These are phyloP conservation scores for Sarcophaga rosellei DNA, from an alignment of 2,888 invertebrate species.

Conservation along the genomic window DNA sequence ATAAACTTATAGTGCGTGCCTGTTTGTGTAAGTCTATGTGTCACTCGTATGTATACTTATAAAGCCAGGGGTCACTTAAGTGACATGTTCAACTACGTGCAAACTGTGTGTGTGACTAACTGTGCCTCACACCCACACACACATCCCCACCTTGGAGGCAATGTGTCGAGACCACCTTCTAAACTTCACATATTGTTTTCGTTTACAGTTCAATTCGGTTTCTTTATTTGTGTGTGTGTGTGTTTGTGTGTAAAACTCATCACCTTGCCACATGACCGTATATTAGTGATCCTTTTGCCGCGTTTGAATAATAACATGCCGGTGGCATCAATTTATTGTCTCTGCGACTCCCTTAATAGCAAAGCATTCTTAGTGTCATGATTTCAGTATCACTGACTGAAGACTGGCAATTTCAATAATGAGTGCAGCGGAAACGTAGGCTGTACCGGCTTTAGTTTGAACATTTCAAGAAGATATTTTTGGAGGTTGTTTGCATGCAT, in stretches of 20 bases:
- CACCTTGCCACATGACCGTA: slow-evolving; percentile 38
- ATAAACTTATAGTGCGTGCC: too few species aligned
- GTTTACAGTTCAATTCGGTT: not conserved
- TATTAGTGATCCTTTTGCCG: not conserved
- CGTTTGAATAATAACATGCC: not conserved
- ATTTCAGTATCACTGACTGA: not conserved
- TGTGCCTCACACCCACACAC: not conserved
- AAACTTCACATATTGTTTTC: not conserved
- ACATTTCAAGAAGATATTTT: not conserved
- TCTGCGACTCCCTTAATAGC: not conserved
- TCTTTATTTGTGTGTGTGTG: not conserved
- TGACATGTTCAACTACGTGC: slow-evolving; percentile 57
- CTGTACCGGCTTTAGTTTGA: not conserved
- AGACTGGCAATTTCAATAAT: not conserved
- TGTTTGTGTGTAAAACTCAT: slow-evolving; percentile 1
- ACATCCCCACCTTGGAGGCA: not conserved
- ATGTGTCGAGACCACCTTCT: not conserved
- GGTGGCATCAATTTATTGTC: not conserved
- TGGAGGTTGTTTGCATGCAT: not conserved
- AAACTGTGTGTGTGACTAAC: slow-evolving; percentile 33
- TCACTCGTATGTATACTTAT: not conserved
- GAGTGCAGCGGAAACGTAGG: not conserved
- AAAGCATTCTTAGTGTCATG: slow-evolving; percentile 5
- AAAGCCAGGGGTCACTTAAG: slow-evolving; percentile 50
- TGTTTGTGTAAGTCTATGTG: too few species aligned